Evolutionary conservation across 2,797 vertebrate species (phyloP).

Genomic region (Syngnathus acus): DNA sequence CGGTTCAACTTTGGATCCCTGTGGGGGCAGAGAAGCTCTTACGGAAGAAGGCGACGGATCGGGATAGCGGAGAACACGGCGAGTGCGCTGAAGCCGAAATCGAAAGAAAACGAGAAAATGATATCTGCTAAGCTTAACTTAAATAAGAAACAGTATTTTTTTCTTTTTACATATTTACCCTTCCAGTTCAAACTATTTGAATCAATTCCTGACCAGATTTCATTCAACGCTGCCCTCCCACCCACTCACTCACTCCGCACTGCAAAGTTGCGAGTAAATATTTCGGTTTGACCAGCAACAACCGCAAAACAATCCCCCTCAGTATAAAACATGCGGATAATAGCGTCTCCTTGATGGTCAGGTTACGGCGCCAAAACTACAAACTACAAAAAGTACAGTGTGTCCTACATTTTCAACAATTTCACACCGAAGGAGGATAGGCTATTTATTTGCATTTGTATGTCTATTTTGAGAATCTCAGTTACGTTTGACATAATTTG

Average conservation of each 20-base stretch:
- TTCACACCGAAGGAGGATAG: too few relatives aligned
- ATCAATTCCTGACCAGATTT: slow-evolving; percentile 18
- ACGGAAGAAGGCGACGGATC: background rate
- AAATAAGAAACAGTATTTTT: background rate
- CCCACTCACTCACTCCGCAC: slow-evolving; percentile 33
- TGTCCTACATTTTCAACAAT: background rate
- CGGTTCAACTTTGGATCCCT: slow-evolving; percentile 26
- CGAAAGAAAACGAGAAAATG: background rate
- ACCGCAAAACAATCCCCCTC: slow-evolving; percentile 26
- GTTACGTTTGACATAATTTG: too few relatives aligned
- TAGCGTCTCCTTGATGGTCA: slow-evolving; percentile 28
- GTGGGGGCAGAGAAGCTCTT: slow-evolving; percentile 11
- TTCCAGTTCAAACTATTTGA: slow-evolving; percentile 10
- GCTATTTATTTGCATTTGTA: too few relatives aligned
- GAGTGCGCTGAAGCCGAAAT: background rate
- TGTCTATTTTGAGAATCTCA: too few relatives aligned
- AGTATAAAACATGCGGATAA: slow-evolving; percentile 33
- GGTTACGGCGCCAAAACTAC: slow-evolving; percentile 42
- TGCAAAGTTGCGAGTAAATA: slow-evolving; percentile 37
- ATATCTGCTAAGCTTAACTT: background rate
- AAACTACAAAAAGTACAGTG: slow-evolving; percentile 19
- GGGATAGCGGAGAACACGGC: background rate
- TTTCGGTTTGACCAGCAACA: slow-evolving; percentile 30
- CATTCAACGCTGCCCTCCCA: background rate
- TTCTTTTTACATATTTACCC: background rate